Base-by-base conservation (phyloP, 2,888 invertebrate genomes). In the Pherbina coryleti region DNA sequence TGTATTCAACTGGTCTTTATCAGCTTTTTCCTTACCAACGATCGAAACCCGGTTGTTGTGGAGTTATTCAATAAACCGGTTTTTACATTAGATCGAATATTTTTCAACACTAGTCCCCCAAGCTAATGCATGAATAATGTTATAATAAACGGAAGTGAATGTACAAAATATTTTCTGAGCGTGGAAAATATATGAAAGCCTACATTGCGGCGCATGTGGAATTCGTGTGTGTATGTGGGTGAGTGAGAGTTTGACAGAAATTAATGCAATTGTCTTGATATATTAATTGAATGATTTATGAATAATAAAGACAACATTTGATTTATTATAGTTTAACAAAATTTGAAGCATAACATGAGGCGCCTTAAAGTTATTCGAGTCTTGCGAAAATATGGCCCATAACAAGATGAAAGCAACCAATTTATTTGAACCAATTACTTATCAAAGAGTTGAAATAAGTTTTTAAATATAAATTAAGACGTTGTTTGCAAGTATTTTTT, bases 71-170 rank as follows among this genome's bases (percentile, higher is more conserved):
- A 2, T 7, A 19, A 19, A n/a, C 22, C n/a, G 55, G n/a, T 55
- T n/a, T n/a, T n/a, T n/a, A 2, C 4, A 7, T n/a, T 22, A n/a
- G n/a, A n/a, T 19, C 55, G 55, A 22, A 55, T 14, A n/a, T 55
- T 17, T 55, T 22, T 17, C 55, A 22, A 55, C 55, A 22, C 55
- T 19, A 25, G 31, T 2, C 51, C 67, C 51, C 28, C 51, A 5
- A 28, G 5, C 51, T 51, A 51, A 69, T 69, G 69, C 69, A 69
- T 69, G 69, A 69, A 51, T 69, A 51, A 69, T 69, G 51, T 51
- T 11, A 69, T 51, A 51, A 51, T 22, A 51, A 51, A 22, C 51
- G 69, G 51, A 69, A 69, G 22, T 69, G 51, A 28, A 31, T 14
- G 25, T 25, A 25, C 49, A 34, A 51, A 49, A 22, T 22, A 7